Evolutionary conservation across 1,140 invertebrate species (phyloP).

Genomic region (Rhysida immarginata): DNA sequence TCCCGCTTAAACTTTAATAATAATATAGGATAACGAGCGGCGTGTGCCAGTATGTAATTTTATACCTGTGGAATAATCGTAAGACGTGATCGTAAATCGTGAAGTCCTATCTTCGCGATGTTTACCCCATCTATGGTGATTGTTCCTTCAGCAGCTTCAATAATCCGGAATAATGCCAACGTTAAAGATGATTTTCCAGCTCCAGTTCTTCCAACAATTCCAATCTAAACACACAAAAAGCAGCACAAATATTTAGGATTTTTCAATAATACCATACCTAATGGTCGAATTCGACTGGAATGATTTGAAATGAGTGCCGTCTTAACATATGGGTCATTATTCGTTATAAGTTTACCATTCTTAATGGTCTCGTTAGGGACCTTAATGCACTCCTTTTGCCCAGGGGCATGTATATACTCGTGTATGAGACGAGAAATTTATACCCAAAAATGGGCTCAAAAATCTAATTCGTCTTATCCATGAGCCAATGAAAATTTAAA

Average conservation of each 20-base stretch:
- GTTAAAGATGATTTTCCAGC: constrained; percentile 37
- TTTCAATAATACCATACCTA: too few relatives aligned
- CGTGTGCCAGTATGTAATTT: background rate
- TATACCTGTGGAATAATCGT: constrained; percentile 37
- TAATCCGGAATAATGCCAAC: constrained; percentile 36
- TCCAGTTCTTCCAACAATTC: constrained; percentile 36
- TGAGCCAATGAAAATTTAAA: too few relatives aligned
- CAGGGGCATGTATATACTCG: too few relatives aligned
- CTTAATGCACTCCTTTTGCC: too few relatives aligned
- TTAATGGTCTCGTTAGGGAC: too few relatives aligned
- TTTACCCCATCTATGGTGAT: constrained; percentile 36
- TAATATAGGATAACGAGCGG: background rate
- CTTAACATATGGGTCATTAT: too few relatives aligned
- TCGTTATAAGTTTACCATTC: too few relatives aligned
- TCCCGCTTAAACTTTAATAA: background rate
- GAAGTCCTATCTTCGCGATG: constrained; percentile 31
- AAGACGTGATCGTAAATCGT: constrained; percentile 30
- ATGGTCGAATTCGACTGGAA: too few relatives aligned
- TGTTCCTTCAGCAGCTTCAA: constrained; percentile 32
- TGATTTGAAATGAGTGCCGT: too few relatives aligned
- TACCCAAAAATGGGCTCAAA: too few relatives aligned
- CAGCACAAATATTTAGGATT: background rate
- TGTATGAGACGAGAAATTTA: too few relatives aligned
- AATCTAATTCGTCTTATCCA: too few relatives aligned
- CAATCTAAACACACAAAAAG: constrained; percentile 19